phyloP scores from a whole-genome alignment of 2,113 vertebrate genomes.

The Stegastes partitus region DNA sequence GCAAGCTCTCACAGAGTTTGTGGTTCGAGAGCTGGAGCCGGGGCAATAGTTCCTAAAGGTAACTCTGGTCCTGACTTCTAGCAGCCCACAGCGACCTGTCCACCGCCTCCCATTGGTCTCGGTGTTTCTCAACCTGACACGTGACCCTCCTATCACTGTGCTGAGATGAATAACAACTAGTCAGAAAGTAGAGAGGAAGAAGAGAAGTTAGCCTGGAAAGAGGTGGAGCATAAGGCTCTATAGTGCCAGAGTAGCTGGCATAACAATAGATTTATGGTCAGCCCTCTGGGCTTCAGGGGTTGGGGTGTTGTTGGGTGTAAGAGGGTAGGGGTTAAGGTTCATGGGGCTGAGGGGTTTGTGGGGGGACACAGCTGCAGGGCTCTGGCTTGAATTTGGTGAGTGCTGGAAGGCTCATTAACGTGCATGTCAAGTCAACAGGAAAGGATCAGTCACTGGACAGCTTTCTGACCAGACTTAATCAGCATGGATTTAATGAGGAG shows the following conservation, averaged over 20 bases:
- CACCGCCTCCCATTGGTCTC: constrained; percentile 14
- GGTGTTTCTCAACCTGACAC: constrained; percentile 47
- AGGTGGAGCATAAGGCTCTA: constrained; percentile 15
- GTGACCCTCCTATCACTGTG: constrained; percentile 9
- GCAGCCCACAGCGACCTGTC: background rate
- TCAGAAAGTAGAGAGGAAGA: constrained; percentile 29
- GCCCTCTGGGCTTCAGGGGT: constrained; percentile 62
- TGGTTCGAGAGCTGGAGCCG: background rate
- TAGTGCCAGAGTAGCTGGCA: constrained; percentile 69
- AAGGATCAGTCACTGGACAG: constrained; percentile 67
- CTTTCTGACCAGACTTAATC: constrained; percentile 38
- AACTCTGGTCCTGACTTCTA: constrained; percentile 50
- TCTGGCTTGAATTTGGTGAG: constrained; percentile 60
- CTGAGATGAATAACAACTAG: constrained; percentile 22
- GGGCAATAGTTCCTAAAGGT: constrained; percentile 44
- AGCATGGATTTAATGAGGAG: constrained; percentile 52
- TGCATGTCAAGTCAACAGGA: constrained; percentile 69
- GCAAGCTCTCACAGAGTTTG: constrained; percentile 12
- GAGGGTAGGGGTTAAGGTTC: constrained; percentile 73
- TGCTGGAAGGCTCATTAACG: constrained; percentile 75
- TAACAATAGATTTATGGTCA: constrained; percentile 79
- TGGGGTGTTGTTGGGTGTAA: constrained; percentile 66
- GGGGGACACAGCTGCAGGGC: constrained; percentile 68
- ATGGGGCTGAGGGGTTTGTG: constrained; percentile 37
- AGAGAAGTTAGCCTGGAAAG: constrained; percentile 43